Conservation (phyloP, 2,888 invertebrate species). For the Seladonia tumulorum region DNA sequence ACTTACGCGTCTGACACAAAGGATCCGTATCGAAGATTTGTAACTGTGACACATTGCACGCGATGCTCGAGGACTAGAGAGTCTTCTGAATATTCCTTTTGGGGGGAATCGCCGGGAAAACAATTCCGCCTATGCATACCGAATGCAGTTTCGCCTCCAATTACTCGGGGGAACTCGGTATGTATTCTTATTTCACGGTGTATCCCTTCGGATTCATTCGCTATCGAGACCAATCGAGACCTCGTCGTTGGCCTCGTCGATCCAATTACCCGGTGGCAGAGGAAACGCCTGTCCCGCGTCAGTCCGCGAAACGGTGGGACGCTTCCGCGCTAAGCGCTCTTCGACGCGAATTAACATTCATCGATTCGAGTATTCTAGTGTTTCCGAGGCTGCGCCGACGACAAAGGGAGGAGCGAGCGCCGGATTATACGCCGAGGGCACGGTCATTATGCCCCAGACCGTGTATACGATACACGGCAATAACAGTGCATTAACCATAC, state of each 20-base stretch:
- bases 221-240: not conserved
- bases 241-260: not conserved
- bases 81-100: not conserved
- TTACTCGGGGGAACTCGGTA: not conserved
- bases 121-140: constrained; percentile 1
- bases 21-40: not conserved
- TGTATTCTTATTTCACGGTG: not conserved
- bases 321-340: constrained; percentile 46
- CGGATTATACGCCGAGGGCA: constrained; percentile 64
- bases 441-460: constrained; percentile 57
- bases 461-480: constrained; percentile 69
- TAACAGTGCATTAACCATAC: constrained; percentile 72
- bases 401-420: constrained; percentile 65
- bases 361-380: constrained; percentile 60
- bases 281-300: constrained; percentile 26
- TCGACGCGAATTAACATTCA: constrained; percentile 67
- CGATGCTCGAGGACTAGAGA: no score
- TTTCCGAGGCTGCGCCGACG: constrained; percentile 50
- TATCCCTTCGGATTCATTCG: constrained; percentile 1
- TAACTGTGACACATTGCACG: not conserved
- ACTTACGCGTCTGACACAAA: not conserved
- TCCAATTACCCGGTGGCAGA: constrained; percentile 22
- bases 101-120: not conserved
- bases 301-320: constrained; percentile 19
- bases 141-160: not conserved